Percentiles rank a stretch among this genome's conserved stretches.
Evolutionary conservation across 2,113 vertebrate species (phyloP).

Genomic region (Xiphophorus couchianus): DNA sequence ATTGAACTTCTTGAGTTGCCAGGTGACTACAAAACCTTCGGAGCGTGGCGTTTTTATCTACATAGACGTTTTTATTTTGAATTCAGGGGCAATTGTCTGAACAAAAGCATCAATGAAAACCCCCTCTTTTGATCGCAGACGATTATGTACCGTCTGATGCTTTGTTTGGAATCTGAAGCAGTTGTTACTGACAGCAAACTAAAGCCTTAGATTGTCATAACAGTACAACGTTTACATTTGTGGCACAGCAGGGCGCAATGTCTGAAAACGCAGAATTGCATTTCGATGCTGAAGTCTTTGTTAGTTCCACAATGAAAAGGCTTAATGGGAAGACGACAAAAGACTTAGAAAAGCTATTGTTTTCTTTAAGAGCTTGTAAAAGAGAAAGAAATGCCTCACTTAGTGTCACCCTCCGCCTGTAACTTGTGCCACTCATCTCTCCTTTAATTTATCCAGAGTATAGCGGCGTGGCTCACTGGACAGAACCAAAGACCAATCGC

Average conservation of each 20-base stretch:
- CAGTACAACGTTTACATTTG: not conserved
- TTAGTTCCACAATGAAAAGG: not conserved
- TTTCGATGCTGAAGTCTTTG: not conserved
- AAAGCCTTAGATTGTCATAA: not conserved
- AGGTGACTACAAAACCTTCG: slow-evolving; percentile 27
- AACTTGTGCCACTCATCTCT: slow-evolving; percentile 14
- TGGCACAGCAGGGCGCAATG: not conserved
- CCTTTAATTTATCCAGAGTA: slow-evolving; percentile 38
- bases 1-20: not conserved
- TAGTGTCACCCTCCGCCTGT: slow-evolving; percentile 17
- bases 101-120: not conserved
- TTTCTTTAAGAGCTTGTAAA: not conserved
- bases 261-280: slow-evolving; percentile 2
- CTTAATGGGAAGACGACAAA: not conserved
- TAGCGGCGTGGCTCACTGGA: slow-evolving; percentile 17
- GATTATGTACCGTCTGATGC: not conserved
- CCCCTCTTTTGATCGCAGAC: not conserved
- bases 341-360: not conserved
- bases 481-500: slow-evolving; percentile 40
- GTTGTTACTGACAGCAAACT: not conserved
- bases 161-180: slow-evolving; percentile 11
- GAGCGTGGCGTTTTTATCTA: slow-evolving; percentile 5
- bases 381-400: slow-evolving; percentile 1
- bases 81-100: slow-evolving; percentile 29
- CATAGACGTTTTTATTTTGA: slow-evolving; percentile 8